Evolutionary conservation across 2,888 invertebrate species (phyloP).

Genomic region (Brenthis ino): DNA sequence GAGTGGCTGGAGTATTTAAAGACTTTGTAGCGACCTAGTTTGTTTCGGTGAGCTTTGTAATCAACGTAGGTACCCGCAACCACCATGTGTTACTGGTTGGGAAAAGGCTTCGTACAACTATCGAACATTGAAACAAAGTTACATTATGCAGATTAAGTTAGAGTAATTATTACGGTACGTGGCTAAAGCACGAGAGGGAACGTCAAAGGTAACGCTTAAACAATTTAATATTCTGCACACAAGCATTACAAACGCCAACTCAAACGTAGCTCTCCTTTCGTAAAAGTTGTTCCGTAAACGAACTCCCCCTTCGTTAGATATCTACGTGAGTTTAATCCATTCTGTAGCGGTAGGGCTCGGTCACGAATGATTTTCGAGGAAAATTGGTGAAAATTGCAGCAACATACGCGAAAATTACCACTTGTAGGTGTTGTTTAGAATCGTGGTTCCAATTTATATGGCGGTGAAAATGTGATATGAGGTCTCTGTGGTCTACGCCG

Average conservation of each 20-base stretch:
- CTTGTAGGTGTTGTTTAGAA: slow-evolving; percentile 72
- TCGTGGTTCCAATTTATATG: slow-evolving; percentile 64
- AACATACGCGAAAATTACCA: slow-evolving; percentile 78
- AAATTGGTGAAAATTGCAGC: slow-evolving; percentile 80
- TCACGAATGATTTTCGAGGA: slow-evolving; percentile 67
- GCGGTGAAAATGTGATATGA: slow-evolving; percentile 61
- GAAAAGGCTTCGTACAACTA: slow-evolving; percentile 40
- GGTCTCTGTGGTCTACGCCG: slow-evolving; percentile 51
- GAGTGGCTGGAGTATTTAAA: slow-evolving; percentile 50
- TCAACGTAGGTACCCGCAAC: slow-evolving; percentile 45
- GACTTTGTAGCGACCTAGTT: slow-evolving; percentile 55
- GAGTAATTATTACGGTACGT: slow-evolving; percentile 72
- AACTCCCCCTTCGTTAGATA: slow-evolving; percentile 79
- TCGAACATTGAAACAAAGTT: slow-evolving; percentile 57
- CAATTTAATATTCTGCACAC: slow-evolving; percentile 81
- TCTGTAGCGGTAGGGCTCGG: slow-evolving; percentile 58
- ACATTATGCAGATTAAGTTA: slow-evolving; percentile 66
- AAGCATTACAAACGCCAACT: slow-evolving; percentile 78
- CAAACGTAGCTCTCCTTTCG: slow-evolving; percentile 76
- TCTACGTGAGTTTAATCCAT: slow-evolving; percentile 81
- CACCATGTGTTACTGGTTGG: slow-evolving; percentile 47
- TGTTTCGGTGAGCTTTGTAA: slow-evolving; percentile 44
- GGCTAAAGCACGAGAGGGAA: slow-evolving; percentile 60
- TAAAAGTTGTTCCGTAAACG: slow-evolving; percentile 78
- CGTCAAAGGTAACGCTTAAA: slow-evolving; percentile 78